These are phyloP conservation scores for Penaeus monodon DNA, from an alignment of 2,888 invertebrate species.

Conservation along the genomic window DNA sequence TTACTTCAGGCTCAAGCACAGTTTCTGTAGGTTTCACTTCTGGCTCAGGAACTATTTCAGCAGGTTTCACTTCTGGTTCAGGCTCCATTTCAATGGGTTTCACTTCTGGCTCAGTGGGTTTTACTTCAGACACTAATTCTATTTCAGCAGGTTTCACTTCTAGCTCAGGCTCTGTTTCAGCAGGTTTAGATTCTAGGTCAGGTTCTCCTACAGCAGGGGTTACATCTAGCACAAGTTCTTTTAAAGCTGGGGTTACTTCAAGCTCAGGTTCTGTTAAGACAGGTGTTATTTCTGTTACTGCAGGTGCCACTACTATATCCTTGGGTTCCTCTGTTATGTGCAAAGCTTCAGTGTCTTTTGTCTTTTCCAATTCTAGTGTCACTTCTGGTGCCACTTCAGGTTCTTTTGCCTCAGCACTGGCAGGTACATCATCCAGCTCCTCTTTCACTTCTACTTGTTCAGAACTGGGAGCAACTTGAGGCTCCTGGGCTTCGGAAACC, in stretches of 20 bases:
- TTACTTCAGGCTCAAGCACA: not conserved
- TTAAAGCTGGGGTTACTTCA: no score
- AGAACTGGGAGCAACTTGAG: not conserved
- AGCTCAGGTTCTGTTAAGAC: no score
- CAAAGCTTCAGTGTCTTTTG: not conserved
- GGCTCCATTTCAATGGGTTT: not conserved
- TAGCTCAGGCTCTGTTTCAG: not conserved
- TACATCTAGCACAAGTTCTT: no score
- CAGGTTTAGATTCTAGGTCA: no score
- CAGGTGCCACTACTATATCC: not conserved
- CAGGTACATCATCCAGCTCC: no score
- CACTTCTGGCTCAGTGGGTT: not conserved
- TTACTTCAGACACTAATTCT: not conserved
- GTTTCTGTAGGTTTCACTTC: not conserved
- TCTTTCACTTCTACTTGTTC: no score
- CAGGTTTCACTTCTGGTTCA: not conserved
- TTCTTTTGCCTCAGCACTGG: not conserved
- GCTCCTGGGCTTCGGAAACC: slow-evolving; percentile 2
- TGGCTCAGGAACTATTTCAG: not conserved
- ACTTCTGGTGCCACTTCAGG: not conserved
- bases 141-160: not conserved
- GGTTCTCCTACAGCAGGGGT: no score
- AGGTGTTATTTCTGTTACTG: no score
- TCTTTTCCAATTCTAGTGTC: not conserved
- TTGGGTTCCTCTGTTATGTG: not conserved